Percentiles rank a stretch among this genome's conserved stretches.
Conservation (phyloP, 2,113 vertebrate species). For the Carassius carassius region DNA sequence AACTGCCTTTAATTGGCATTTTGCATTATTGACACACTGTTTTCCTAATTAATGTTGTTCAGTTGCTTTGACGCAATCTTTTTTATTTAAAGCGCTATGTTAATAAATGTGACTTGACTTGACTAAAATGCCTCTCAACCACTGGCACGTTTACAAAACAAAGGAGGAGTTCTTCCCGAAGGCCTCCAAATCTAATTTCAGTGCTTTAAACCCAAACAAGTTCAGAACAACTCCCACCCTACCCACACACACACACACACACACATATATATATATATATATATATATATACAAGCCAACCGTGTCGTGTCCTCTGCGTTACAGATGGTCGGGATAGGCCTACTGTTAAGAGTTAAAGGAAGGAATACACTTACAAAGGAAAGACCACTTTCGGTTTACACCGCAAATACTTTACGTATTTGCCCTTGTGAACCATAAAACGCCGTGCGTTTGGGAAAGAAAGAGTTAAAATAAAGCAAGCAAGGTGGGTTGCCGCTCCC, state of each 20-base stretch:
- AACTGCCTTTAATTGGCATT: too few species aligned
- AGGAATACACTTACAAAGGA: background rate
- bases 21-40: too few species aligned
- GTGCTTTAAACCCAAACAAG: conserved; percentile 32
- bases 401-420: background rate
- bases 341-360: background rate
- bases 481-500: background rate
- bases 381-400: background rate
- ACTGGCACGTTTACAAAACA: conserved; percentile 55
- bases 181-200: conserved; percentile 29
- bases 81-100: too few species aligned
- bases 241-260: too few species aligned
- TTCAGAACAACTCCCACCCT: background rate
- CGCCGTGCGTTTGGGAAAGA: background rate
- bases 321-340: background rate
- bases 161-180: conserved; percentile 49
- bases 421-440: background rate
- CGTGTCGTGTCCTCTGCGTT: background rate
- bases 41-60: too few species aligned
- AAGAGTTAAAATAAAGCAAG: conserved; percentile 6
- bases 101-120: too few species aligned
- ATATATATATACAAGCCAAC: too few species aligned
- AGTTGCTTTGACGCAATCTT: too few species aligned
- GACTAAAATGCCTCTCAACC: background rate
- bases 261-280: too few species aligned